These are phyloP conservation scores for Drosophila biarmipes DNA, from an alignment of 1,140 invertebrate species.

Conservation along the genomic window DNA sequence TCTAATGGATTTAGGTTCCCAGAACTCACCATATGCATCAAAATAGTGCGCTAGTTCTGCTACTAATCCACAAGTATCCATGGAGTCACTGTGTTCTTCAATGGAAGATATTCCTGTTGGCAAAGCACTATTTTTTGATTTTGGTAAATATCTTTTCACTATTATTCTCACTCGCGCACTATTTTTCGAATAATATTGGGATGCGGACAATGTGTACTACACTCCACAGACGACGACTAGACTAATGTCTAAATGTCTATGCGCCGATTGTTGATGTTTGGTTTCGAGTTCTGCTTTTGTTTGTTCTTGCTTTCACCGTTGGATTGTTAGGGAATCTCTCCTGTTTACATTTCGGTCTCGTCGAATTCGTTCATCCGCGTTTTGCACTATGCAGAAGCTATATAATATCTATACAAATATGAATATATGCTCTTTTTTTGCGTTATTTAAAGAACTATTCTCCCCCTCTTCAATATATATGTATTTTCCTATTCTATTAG, in stretches of 20 bases:
- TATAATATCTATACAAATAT: conserved; percentile 56
- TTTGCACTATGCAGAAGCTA: conserved; percentile 38
- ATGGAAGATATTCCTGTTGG: neutral
- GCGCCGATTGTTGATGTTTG: conserved; percentile 35
- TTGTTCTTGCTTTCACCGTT: conserved; percentile 47
- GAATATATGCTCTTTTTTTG: conserved; percentile 45
- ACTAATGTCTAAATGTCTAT: conserved; percentile 19
- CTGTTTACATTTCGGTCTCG: conserved; percentile 2
- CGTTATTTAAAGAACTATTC: conserved; percentile 43
- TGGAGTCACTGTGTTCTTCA: conserved; percentile 19
- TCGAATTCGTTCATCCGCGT: conserved; percentile 4
- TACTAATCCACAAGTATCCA: conserved; percentile 78
- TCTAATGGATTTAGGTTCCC: neutral
- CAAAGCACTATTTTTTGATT: neutral
- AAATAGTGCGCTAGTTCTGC: conserved; percentile 68
- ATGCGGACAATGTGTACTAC: conserved; percentile 3
- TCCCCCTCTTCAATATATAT: conserved; percentile 14
- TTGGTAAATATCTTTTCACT: conserved; percentile 23
- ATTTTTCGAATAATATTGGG: conserved; percentile 4
- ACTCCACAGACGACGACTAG: conserved; percentile 30
- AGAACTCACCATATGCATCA: conserved; percentile 70
- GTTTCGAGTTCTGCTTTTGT: conserved; percentile 7
- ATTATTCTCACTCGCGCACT: conserved; percentile 19
- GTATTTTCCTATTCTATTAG: conserved; percentile 28
- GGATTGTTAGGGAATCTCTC: conserved; percentile 42